Evolutionary conservation across 2,888 invertebrate species (phyloP), one percentile per base, ranked within the genome.

Genomic region (Aspidapion aeneum): DNA sequence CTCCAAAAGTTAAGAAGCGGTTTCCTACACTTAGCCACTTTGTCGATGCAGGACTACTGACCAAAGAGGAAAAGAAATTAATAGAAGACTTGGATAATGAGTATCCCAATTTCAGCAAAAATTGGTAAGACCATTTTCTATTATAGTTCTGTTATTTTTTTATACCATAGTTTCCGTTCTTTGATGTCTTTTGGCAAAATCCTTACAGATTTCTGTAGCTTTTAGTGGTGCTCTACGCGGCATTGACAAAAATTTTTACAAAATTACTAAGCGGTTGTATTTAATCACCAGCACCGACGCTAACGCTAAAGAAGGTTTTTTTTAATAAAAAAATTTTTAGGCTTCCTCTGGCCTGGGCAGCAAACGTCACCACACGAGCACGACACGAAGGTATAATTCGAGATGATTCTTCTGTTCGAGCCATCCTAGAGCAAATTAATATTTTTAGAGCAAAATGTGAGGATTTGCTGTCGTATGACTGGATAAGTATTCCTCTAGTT

Each of bases 321-420:
- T 48, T 9, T 48, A n/a, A n/a, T n/a, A n/a, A n/a, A n/a, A n/a
- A n/a, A n/a, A n/a, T n/a, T 60, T 69, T 54, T 71, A 85, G 85
- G 85, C 78, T 94, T 71, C 94, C 94, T 12, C 89, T 94, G 65
- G 92, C 93, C 2, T 94, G 94, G 94, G 93, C 93, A 1, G 88
- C 93, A 1, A 92, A 91, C 77, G 90, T 94, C 71, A 90, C 93
- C 60, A 93, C 93, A 0, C 83, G 92, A 68, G 93, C 93, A 1
- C 85, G 93, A 12, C 92, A 91, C 72, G 93, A 94, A 79, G 93
- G 93, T 19, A 83, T 93, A 70, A 92, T 94, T 74, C 85, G 91
- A 65, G 92, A 93, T 71, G 95, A 96, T 77, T 93, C 91, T 73
- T 91, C 94, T 0, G 91, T 95, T 0, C 91, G 93, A 76, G 93